A percentile compares a stretch with the other conserved stretches of the same genome.
These are phyloP conservation scores for Fistularia tabacaria DNA, from an alignment of 2,797 vertebrate species.

Conservation along the genomic window DNA sequence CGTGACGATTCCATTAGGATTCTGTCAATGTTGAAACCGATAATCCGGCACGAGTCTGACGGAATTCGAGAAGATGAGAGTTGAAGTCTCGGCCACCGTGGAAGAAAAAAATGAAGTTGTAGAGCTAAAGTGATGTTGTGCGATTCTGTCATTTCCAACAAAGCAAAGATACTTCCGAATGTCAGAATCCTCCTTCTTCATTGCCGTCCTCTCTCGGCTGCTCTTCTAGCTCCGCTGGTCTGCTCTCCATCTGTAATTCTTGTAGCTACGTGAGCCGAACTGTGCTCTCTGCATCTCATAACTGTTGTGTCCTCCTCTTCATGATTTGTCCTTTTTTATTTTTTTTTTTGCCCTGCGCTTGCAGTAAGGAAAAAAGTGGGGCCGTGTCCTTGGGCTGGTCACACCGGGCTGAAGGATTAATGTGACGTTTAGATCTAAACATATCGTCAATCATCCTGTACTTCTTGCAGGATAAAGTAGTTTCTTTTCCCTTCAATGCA, in stretches of 20 bases:
- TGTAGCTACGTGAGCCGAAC: conserved; percentile 42
- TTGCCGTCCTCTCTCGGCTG: conserved; percentile 44
- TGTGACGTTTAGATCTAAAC: conserved; percentile 69
- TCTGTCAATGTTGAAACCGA: too few species aligned
- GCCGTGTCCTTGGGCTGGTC: conserved; percentile 63
- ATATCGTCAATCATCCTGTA: conserved; percentile 68
- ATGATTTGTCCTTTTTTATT: conserved; percentile 26
- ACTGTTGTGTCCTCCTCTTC: conserved; percentile 53
- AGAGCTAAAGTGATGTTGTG: too few species aligned
- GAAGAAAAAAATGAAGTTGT: too few species aligned
- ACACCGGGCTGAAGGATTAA: conserved; percentile 66
- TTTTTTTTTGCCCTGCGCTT: conserved; percentile 36
- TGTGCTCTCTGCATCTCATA: conserved; percentile 34
- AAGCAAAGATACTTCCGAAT: too few species aligned
- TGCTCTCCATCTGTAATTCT: conserved; percentile 54
- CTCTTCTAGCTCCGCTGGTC: conserved; percentile 59
- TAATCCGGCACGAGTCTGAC: too few species aligned
- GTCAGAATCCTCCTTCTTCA: conserved; percentile 31
- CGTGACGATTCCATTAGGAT: too few species aligned
- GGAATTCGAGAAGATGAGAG: too few species aligned
- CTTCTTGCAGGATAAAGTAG: conserved; percentile 54
- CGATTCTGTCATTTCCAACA: too few species aligned
- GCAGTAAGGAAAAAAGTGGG: conserved; percentile 48
- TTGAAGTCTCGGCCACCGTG: too few species aligned
- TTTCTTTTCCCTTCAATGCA: conserved; percentile 49